Evolutionary conservation across 1,140 invertebrate genomes (phyloP), one percentile per base, ranked within the genome.

Genomic region (Drosophila pseudoobscura): DNA sequence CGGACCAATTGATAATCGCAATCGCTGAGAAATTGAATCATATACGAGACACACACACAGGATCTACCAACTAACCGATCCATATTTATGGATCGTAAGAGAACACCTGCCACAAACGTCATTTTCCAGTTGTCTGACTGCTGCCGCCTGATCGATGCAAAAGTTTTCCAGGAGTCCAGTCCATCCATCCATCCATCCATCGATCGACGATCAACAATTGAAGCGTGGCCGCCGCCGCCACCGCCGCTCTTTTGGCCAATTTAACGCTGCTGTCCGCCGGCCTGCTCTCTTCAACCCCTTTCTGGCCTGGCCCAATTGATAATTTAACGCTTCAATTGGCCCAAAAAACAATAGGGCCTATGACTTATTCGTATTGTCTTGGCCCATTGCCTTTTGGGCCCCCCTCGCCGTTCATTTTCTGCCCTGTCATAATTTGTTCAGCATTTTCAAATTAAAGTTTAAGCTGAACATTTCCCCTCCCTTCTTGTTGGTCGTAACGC

Each of bases 321-420:
- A 88, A 87, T 87, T 87, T 87, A 88, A 87, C 82, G 82, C 82
- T 87, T 87, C 82, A 87, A 87, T 87, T 87, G 82, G 71, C 70
- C 52, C 66, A 58, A 74, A 72, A 76, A 43, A 68, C 58, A 74
- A 53, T 75, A 74, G 51, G 52, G 59, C 54, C 61, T 75, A 62
- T 53, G 61, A 63, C 61, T 54, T 56, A 39, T 39, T 39, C 35
- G 43, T 44, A 47, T 35, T 43, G 52, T 46, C 71, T 65, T 71
- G 71, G 75, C 55, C 63, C 75, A 70, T 31, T 83, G 79, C 64
- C 35, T 49, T 52, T 56, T 54, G 55, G 20, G 20, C 43, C 29
- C 29, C 26, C 0, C 6, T 8, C 0, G 15, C 8, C 8, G 53
- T 15, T 47, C 29, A 26, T 52, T 57, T 80, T 69, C 45, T 85